Conservation (phyloP, 1,140 invertebrate genomes). For the Conus betulinus region DNA sequence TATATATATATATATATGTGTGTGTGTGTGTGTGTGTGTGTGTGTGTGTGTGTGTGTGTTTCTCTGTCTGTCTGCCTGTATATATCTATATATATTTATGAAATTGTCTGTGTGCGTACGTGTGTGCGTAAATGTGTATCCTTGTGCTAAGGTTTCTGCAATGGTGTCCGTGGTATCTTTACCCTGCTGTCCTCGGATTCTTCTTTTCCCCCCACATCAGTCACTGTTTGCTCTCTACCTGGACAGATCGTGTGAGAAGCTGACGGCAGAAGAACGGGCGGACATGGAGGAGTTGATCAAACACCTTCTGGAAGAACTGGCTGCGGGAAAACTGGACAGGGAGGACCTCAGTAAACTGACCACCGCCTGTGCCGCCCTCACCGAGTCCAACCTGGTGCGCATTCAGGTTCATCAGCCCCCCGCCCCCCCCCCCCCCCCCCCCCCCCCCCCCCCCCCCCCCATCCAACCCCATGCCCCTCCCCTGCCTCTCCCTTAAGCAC, state of each 20-base stretch:
- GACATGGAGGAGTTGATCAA: constrained; percentile 12
- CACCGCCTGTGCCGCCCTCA: constrained; percentile 7
- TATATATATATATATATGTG: neutral
- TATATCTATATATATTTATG: neutral
- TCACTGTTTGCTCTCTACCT: neutral
- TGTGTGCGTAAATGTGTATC: constrained; percentile 8
- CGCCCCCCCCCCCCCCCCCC: no score
- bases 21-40: constrained; percentile 17
- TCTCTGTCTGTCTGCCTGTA: neutral
- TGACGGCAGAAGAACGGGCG: neutral
- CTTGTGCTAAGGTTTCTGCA: neutral
- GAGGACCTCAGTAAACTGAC: constrained; percentile 16
- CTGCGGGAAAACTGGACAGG: neutral
- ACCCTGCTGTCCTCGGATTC: no score
- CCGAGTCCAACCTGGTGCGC: neutral
- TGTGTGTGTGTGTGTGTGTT: neutral
- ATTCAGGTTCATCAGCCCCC: no score
- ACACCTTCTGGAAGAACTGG: constrained; percentile 9
- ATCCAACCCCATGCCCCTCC: no score
- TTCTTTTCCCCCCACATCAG: no score
- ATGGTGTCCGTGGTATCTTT: no score
- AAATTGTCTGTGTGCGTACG: constrained; percentile 7
- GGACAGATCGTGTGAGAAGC: neutral
- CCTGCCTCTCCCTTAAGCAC: no score
- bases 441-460: no score